Conservation (phyloP, 1,140 invertebrate genomes). For the Mactra quadrangularis region DNA sequence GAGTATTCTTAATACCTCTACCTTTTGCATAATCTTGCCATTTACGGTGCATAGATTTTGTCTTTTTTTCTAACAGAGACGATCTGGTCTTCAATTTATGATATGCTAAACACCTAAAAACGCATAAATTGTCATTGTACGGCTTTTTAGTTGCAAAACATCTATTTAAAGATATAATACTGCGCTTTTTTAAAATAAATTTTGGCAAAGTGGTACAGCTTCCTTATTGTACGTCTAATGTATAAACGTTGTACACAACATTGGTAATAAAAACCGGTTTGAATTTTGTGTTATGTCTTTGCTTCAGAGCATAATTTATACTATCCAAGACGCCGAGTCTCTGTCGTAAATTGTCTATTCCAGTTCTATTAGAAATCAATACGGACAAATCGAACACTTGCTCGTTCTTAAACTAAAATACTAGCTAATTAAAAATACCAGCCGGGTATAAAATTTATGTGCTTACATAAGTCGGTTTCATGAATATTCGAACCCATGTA, state of each 20-base stretch:
- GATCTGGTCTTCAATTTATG: neutral
- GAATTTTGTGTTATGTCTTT: slow-evolving; percentile 5
- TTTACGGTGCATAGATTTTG: neutral
- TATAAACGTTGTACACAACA: neutral
- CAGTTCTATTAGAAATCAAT: neutral
- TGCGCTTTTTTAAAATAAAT: neutral
- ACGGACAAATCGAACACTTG: neutral
- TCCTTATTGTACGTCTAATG: neutral
- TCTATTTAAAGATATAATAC: neutral
- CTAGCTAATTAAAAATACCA: no score
- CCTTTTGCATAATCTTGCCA: neutral
- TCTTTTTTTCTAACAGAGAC: neutral
- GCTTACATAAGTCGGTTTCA: neutral
- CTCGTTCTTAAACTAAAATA: no score
- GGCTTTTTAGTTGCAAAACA: neutral
- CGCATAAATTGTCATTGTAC: neutral
- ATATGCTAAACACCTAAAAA: slow-evolving; percentile 15
- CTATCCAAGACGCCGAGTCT: neutral
- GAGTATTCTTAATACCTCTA: neutral
- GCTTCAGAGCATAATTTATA: neutral
- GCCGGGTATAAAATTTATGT: slow-evolving; percentile 6
- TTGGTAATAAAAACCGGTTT: slow-evolving; percentile 7
- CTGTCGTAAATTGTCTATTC: neutral
- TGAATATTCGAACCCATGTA: neutral
- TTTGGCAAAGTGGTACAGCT: neutral